phyloP scores from a whole-genome alignment of 2,888 invertebrate genomes.

The Tridacna gigas region DNA sequence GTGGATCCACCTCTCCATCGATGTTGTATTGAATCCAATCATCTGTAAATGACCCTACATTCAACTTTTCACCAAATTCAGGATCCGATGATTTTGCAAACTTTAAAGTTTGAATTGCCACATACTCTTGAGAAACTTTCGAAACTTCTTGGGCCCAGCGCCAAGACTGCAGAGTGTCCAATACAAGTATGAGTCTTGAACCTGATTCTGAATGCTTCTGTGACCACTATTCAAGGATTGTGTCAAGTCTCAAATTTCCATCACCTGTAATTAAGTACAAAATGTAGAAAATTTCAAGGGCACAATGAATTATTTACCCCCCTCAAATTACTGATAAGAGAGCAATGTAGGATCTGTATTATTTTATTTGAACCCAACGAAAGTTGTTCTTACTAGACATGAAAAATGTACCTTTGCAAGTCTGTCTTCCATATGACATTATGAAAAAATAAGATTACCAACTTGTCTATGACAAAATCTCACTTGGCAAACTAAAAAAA shows the following conservation, averaged over 20 bases:
- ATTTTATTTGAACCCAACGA: too few relatives aligned
- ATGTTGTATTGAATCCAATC: constrained; percentile 82
- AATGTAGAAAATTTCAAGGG: background rate
- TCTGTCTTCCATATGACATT: too few relatives aligned
- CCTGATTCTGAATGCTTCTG: constrained; percentile 73
- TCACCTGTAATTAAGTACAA: constrained; percentile 69
- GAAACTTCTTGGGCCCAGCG: constrained; percentile 79
- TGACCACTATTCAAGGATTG: constrained; percentile 82
- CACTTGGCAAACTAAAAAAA: too few relatives aligned
- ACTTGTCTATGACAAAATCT: too few relatives aligned
- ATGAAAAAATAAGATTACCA: too few relatives aligned
- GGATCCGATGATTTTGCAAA: constrained; percentile 65
- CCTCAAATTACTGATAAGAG: too few relatives aligned
- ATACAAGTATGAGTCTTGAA: constrained; percentile 81
- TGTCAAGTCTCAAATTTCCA: constrained; percentile 76
- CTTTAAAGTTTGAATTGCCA: constrained; percentile 82
- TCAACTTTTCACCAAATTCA: constrained; percentile 66
- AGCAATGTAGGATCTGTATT: too few relatives aligned
- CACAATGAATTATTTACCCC: too few relatives aligned
- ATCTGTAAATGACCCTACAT: constrained; percentile 81
- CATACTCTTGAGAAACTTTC: constrained; percentile 67
- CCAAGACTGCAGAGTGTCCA: constrained; percentile 81
- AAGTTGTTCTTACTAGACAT: too few relatives aligned
- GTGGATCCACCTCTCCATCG: constrained; percentile 68
- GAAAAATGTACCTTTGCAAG: too few relatives aligned